phyloP scores from a whole-genome alignment of 2,888 invertebrate species.

The Lepeophtheirus nordmannii region DNA sequence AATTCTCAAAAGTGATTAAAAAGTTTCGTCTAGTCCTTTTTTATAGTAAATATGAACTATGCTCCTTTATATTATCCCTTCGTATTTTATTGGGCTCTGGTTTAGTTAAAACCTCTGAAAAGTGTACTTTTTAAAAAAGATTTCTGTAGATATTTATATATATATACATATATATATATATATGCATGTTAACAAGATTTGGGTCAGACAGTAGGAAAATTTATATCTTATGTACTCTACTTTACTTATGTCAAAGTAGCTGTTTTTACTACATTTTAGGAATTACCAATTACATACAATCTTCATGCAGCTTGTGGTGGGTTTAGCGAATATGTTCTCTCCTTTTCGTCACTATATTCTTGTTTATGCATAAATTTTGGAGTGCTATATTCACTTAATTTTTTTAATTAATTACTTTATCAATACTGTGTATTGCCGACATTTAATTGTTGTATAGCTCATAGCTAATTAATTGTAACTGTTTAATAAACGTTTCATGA shows the following conservation, averaged over 20 bases:
- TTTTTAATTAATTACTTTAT: not conserved
- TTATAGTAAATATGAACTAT: not conserved
- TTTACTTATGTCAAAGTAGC: too few relatives aligned
- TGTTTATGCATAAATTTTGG: too few relatives aligned
- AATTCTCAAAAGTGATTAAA: not conserved
- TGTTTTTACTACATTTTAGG: too few relatives aligned
- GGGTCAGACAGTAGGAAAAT: too few relatives aligned
- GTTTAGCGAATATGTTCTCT: too few relatives aligned
- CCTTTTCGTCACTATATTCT: too few relatives aligned
- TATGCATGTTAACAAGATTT: not conserved
- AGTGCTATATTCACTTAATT: too few relatives aligned
- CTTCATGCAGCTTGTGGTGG: too few relatives aligned
- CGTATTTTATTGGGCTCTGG: not conserved
- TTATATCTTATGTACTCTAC: too few relatives aligned
- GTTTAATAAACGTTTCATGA: too few relatives aligned
- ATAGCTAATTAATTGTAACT: conserved; percentile 8
- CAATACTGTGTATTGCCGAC: conserved; percentile 23
- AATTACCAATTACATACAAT: too few relatives aligned
- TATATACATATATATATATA: not conserved
- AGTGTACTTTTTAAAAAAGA: conserved; percentile 7
- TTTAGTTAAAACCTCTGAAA: not conserved
- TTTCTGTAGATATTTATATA: not conserved
- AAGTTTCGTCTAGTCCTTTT: not conserved
- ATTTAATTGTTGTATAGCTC: conserved; percentile 18
- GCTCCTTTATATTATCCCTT: not conserved